phyloP scores from a whole-genome alignment of 1,140 invertebrate genomes.

The Heliconius nattereri region DNA sequence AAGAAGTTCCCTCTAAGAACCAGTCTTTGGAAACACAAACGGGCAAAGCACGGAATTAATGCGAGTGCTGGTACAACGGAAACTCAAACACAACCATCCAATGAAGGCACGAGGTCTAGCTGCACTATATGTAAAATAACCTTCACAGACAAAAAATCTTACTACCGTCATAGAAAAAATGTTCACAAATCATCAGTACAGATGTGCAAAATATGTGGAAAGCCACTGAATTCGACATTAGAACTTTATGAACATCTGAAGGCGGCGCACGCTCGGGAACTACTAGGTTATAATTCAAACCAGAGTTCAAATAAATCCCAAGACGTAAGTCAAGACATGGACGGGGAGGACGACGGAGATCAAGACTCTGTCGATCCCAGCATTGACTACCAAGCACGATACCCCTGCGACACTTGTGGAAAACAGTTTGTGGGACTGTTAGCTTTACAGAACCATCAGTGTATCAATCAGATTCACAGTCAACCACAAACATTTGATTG shows the following conservation, averaged over 20 bases:
- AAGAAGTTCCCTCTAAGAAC: conserved; percentile 77
- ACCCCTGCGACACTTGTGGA: conserved; percentile 76
- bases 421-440: conserved; percentile 76
- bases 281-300: conserved; percentile 75
- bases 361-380: conserved; percentile 60
- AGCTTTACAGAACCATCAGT: conserved; percentile 77
- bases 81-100: conserved; percentile 40
- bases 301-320: conserved; percentile 66
- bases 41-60: conserved; percentile 79
- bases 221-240: conserved; percentile 71
- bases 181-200: conserved; percentile 75
- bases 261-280: conserved; percentile 73
- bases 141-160: conserved; percentile 79
- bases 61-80: conserved; percentile 51
- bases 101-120: conserved; percentile 61
- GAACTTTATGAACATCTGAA: conserved; percentile 79
- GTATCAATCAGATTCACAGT: conserved; percentile 59
- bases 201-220: conserved; percentile 79
- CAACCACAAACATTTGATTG: conserved; percentile 80
- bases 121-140: conserved; percentile 80
- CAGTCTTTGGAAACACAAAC: conserved; percentile 79
- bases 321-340: conserved; percentile 59
- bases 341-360: conserved; percentile 67
- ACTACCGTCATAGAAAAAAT: conserved; percentile 79
- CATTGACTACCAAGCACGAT: conserved; percentile 72